Conservation (phyloP, 2,113 vertebrate species). For the Lucifuga dentata region DNA sequence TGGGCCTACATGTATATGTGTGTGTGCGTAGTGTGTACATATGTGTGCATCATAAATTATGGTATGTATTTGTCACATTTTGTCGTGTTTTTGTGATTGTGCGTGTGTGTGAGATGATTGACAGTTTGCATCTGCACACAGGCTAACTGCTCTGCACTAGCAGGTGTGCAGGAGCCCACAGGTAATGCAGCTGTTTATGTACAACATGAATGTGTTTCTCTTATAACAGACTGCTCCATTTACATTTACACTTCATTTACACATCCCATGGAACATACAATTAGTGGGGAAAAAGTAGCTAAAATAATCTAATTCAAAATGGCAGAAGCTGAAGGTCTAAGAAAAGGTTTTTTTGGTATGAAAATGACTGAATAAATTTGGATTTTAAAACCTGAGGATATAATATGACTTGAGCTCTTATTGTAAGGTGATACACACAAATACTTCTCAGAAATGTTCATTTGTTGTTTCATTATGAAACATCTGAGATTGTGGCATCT, state of each 20-base stretch:
- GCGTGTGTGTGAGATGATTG: slow-evolving; percentile 61
- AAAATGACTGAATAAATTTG: slow-evolving; percentile 12
- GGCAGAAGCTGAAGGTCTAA: background rate
- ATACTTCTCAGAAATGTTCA: slow-evolving; percentile 82
- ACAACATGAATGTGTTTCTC: slow-evolving; percentile 51
- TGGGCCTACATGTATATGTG: background rate
- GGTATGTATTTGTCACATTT: slow-evolving; percentile 21
- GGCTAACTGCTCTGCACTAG: slow-evolving; percentile 69
- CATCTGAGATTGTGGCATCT: slow-evolving; percentile 53
- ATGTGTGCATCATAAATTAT: slow-evolving; percentile 14
- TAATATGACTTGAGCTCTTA: slow-evolving; percentile 53
- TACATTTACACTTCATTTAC: slow-evolving; percentile 70
- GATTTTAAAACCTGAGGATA: no score
- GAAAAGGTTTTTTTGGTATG: background rate
- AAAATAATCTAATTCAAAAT: background rate
- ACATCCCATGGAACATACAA: slow-evolving; percentile 58
- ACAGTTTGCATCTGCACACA: slow-evolving; percentile 75
- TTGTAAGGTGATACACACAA: slow-evolving; percentile 64
- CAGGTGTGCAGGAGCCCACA: slow-evolving; percentile 77
- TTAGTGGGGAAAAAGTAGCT: background rate
- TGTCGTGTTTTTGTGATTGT: slow-evolving; percentile 1
- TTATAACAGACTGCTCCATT: slow-evolving; percentile 58
- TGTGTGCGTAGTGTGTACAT: background rate
- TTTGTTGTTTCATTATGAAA: slow-evolving; percentile 82
- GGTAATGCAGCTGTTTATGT: slow-evolving; percentile 75